These are phyloP conservation scores for Galerucella nymphaeae DNA, from an alignment of 2,888 invertebrate genomes.

Conservation along the genomic window DNA sequence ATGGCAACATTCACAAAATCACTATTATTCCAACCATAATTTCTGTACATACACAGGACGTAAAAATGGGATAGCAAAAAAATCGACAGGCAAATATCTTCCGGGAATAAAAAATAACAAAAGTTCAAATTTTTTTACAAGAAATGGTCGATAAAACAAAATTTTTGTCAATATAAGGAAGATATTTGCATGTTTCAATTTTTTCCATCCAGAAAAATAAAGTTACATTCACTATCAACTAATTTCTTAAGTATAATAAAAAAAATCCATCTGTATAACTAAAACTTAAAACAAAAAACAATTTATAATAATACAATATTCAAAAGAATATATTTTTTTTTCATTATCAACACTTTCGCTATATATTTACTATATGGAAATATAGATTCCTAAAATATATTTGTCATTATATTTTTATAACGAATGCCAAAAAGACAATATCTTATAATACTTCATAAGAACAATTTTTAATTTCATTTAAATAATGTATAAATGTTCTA, in stretches of 20 bases:
- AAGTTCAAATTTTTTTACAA: no score
- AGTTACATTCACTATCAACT: conserved; percentile 19
- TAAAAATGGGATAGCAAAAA: conserved; percentile 25
- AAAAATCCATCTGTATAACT: conserved; percentile 35
- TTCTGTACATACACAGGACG: conserved; percentile 47
- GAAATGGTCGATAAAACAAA: neutral
- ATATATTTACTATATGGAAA: conserved; percentile 14
- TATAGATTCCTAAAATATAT: conserved; percentile 9
- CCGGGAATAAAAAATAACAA: neutral
- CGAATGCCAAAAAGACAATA: conserved; percentile 4
- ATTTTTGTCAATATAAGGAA: neutral
- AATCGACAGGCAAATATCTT: neutral
- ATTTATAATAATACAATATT: conserved; percentile 36
- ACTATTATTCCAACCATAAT: conserved; percentile 51
- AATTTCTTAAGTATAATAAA: conserved; percentile 22
- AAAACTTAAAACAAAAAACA: conserved; percentile 34
- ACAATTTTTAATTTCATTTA: neutral
- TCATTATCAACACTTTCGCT: conserved; percentile 19
- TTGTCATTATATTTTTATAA: conserved; percentile 9
- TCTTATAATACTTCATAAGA: neutral
- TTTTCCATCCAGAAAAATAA: neutral
- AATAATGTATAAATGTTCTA: neutral
- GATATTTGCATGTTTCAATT: conserved; percentile 7
- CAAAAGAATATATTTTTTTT: conserved; percentile 35
- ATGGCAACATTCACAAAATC: conserved; percentile 56